Evolutionary conservation across 2,113 vertebrate genomes (phyloP).

Genomic region (Anoura caudifer): DNA sequence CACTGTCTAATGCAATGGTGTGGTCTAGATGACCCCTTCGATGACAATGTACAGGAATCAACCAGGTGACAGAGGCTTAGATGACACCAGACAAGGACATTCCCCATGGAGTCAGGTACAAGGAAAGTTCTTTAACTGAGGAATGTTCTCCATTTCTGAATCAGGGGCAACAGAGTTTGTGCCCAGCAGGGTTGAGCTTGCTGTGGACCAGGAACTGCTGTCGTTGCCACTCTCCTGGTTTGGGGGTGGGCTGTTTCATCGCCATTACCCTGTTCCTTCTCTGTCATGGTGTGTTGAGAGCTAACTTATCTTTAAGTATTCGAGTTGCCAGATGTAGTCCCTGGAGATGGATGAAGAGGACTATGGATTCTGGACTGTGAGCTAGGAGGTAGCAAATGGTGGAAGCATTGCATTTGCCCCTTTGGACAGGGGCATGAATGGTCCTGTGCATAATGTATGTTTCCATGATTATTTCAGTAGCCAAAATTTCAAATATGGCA

Average conservation of each 20-base stretch:
- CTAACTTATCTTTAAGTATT: background rate
- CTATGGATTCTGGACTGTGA: background rate
- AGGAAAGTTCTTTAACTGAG: background rate
- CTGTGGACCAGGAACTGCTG: background rate
- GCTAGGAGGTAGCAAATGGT: background rate
- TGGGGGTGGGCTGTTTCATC: background rate
- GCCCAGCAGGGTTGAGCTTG: background rate
- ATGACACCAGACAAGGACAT: background rate
- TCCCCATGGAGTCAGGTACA: background rate
- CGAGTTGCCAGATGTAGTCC: background rate
- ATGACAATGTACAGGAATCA: background rate
- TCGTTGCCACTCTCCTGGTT: background rate
- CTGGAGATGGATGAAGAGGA: background rate
- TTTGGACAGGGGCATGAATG: background rate
- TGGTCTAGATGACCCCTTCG: background rate
- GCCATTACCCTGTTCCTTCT: background rate
- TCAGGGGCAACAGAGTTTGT: background rate
- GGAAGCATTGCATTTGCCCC: background rate
- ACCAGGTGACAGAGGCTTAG: background rate
- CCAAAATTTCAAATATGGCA: background rate
- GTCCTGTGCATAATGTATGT: background rate
- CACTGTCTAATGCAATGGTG: background rate
- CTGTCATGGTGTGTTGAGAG: background rate
- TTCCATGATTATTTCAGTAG: background rate
- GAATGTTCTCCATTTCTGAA: background rate